These are phyloP conservation scores for Hirudinaria manillensis DNA, from an alignment of 2,888 invertebrate genomes.

Conservation along the genomic window DNA sequence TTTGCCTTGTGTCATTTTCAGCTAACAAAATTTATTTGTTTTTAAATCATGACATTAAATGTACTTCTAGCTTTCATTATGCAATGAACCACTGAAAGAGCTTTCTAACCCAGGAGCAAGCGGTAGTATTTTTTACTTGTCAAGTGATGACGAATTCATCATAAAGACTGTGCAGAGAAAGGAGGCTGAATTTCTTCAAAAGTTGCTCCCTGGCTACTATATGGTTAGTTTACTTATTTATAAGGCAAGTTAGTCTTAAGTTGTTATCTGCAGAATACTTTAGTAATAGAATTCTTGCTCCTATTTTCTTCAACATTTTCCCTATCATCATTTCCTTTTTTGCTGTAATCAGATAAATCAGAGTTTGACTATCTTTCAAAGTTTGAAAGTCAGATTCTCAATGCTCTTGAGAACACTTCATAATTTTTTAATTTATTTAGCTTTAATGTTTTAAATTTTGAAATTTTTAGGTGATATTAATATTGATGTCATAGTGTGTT, in stretches of 20 bases:
- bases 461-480: too few species aligned
- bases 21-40: too few species aligned
- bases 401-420: too few species aligned
- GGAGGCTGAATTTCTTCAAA: slow-evolving; percentile 97
- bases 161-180: slow-evolving; percentile 99
- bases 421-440: too few species aligned
- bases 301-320: background rate
- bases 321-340: background rate
- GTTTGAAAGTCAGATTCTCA: too few species aligned
- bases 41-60: too few species aligned
- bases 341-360: background rate
- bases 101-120: slow-evolving; percentile 97
- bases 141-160: slow-evolving; percentile 97
- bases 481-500: too few species aligned
- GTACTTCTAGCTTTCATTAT: slow-evolving; percentile 79
- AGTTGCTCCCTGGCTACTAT: slow-evolving; percentile 91
- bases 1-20: too few species aligned
- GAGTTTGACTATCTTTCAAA: too few species aligned
- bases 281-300: background rate
- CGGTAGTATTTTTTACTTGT: slow-evolving; percentile 97
- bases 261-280: too few species aligned
- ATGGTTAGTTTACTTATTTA: slow-evolving; percentile 60
- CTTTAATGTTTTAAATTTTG: too few species aligned
- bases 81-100: slow-evolving; percentile 86
- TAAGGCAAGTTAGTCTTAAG: too few species aligned